Percentiles rank a stretch among this genome's conserved stretches.
These are phyloP conservation scores for rabbit (Oryctolagus cuniculus) DNA, from an alignment of 2,113 vertebrate genomes.

Conservation along the genomic window DNA sequence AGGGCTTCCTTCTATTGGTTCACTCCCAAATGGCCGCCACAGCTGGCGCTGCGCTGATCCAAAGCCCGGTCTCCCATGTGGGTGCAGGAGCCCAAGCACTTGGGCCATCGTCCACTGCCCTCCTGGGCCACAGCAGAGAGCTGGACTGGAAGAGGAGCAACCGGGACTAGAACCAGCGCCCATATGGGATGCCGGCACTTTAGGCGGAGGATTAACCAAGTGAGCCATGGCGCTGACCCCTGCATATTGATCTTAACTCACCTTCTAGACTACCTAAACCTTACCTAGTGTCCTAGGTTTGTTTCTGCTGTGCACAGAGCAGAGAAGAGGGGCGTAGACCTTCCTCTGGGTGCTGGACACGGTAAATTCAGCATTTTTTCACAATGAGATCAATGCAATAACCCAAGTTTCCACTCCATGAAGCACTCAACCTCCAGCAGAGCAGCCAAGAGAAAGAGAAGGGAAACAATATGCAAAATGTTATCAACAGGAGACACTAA, in stretches of 20 bases:
- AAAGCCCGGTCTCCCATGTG: too few relatives aligned
- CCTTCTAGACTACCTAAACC: neutral
- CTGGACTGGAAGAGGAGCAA: too few relatives aligned
- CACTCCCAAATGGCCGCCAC: too few relatives aligned
- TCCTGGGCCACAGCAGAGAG: too few relatives aligned
- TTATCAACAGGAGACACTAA: neutral
- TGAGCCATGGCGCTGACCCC: too few relatives aligned
- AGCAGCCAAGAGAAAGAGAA: conserved; percentile 22
- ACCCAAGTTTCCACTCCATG: neutral
- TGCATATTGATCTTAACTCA: neutral
- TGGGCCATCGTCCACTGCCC: too few relatives aligned
- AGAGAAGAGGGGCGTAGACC: neutral
- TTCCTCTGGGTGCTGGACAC: neutral
- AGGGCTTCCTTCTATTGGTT: too few relatives aligned
- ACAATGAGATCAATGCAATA: conserved; percentile 31
- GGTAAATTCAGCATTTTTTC: conserved; percentile 37
- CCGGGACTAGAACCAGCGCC: too few relatives aligned
- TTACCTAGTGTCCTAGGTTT: neutral
- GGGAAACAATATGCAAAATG: neutral
- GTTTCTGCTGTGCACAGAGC: neutral
- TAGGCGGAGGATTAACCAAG: too few relatives aligned
- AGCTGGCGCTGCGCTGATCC: too few relatives aligned
- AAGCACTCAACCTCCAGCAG: neutral
- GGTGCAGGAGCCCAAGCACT: too few relatives aligned
- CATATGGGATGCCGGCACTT: too few relatives aligned